Evolutionary conservation across 2,888 invertebrate species (phyloP).

Genomic region (Oconnorella tubifera): DNA sequence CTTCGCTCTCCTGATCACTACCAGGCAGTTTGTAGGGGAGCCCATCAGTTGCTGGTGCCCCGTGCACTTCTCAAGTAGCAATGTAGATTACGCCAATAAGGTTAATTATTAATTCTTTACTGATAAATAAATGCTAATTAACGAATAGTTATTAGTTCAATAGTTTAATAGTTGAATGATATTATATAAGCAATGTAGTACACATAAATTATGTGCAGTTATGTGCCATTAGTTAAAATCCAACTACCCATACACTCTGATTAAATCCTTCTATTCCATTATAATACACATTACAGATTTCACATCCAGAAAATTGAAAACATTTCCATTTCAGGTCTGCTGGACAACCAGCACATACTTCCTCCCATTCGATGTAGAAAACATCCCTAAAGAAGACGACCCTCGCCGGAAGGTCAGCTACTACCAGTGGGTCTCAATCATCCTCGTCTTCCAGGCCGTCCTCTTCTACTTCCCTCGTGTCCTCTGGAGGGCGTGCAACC

Average conservation of each 20-base stretch:
- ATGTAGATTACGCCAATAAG: too few species aligned
- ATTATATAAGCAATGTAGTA: background rate
- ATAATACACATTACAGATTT: too few species aligned
- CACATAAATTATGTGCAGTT: background rate
- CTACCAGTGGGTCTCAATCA: slow-evolving; percentile 38
- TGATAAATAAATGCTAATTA: too few species aligned
- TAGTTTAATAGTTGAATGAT: too few species aligned
- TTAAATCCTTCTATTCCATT: background rate
- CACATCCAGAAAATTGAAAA: too few species aligned
- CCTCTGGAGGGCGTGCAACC: slow-evolving; percentile 56
- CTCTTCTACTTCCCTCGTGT: slow-evolving; percentile 54
- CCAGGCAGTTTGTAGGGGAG: too few species aligned
- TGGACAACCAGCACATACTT: slow-evolving; percentile 61
- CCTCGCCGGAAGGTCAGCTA: slow-evolving; percentile 28
- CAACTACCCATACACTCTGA: background rate
- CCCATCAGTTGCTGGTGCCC: too few species aligned
- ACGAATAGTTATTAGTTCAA: too few species aligned
- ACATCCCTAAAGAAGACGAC: slow-evolving; percentile 31
- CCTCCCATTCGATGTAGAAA: slow-evolving; percentile 44
- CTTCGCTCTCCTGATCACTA: too few species aligned
- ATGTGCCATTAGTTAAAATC: background rate
- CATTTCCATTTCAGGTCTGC: slow-evolving; percentile 48
- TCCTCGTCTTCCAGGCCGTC: slow-evolving; percentile 34
- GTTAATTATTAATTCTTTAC: too few species aligned
- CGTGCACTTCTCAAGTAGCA: too few species aligned